Conservation (phyloP, 2,797 vertebrate species). For the Lemur catta region DNA sequence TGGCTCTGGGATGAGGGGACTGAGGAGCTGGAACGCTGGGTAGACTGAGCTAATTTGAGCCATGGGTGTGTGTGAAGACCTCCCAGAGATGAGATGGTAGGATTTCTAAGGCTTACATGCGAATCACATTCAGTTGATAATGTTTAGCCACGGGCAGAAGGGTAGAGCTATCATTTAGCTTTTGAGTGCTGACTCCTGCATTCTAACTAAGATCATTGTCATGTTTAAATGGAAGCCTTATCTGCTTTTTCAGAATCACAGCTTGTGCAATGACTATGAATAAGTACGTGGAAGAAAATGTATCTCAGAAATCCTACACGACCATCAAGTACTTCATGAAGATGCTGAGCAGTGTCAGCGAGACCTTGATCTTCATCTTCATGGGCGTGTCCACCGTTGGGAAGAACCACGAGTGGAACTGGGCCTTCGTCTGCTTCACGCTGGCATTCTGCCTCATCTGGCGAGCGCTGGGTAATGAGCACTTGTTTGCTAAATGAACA, state of each 20-base stretch:
- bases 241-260: constrained; percentile 89
- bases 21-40: background rate
- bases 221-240: constrained; percentile 19
- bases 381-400: constrained; percentile 96
- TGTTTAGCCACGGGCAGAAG: background rate
- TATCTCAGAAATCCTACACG: constrained; percentile 96
- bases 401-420: constrained; percentile 97
- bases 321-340: constrained; percentile 97
- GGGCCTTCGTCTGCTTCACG: constrained; percentile 96
- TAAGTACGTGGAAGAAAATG: constrained; percentile 97
- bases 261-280: constrained; percentile 98
- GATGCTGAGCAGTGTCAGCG: constrained; percentile 96
- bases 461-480: constrained; percentile 91
- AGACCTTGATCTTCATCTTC: constrained; percentile 99
- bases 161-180: too few relatives aligned
- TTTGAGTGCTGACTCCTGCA: background rate
- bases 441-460: constrained; percentile 95
- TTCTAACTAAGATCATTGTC: background rate
- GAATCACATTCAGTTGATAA: background rate
- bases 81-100: background rate
- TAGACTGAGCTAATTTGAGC: background rate
- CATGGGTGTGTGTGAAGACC: background rate
- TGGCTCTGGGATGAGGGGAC: background rate
- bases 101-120: background rate
- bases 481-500: rapidly evolving